Percentiles rank a stretch among this genome's conserved stretches.
Conservation (phyloP, 2,113 vertebrate species). For the Zootoca vivipara region DNA sequence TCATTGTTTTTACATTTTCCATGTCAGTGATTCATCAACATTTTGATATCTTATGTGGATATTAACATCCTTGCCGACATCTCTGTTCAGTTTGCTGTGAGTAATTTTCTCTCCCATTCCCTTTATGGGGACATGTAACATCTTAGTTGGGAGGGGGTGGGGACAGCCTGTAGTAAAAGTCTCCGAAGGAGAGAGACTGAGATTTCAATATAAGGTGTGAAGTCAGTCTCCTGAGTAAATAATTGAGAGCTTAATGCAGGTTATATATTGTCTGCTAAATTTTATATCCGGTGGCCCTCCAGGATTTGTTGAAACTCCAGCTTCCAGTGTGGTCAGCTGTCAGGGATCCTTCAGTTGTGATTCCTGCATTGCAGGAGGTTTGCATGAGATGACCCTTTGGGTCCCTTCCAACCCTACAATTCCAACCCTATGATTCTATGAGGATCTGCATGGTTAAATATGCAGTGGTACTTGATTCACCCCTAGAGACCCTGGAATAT, state of each 20-base stretch:
- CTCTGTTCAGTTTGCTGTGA: neutral
- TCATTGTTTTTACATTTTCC: neutral
- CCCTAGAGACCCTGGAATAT: neutral
- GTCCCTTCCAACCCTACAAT: too few relatives aligned
- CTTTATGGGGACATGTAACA: neutral
- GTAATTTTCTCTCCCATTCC: neutral
- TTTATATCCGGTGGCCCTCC: too few relatives aligned
- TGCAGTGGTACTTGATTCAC: neutral
- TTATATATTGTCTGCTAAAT: neutral
- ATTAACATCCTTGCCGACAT: neutral
- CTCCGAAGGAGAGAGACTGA: neutral
- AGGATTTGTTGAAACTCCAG: neutral
- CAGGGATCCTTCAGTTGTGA: too few relatives aligned
- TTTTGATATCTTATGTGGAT: neutral
- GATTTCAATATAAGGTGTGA: neutral
- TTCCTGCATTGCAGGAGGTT: too few relatives aligned
- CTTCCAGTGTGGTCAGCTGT: too few relatives aligned
- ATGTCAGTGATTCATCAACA: neutral
- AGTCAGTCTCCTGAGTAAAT: neutral
- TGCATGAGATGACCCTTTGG: too few relatives aligned
- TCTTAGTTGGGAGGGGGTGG: neutral
- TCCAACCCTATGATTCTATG: neutral
- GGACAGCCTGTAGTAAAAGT: too few relatives aligned
- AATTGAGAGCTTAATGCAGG: neutral
- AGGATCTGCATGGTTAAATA: slow-evolving; percentile 23